phyloP scores from a whole-genome alignment of 2,113 vertebrate genomes.

The Pseudorhombus dupliciocellatus region DNA sequence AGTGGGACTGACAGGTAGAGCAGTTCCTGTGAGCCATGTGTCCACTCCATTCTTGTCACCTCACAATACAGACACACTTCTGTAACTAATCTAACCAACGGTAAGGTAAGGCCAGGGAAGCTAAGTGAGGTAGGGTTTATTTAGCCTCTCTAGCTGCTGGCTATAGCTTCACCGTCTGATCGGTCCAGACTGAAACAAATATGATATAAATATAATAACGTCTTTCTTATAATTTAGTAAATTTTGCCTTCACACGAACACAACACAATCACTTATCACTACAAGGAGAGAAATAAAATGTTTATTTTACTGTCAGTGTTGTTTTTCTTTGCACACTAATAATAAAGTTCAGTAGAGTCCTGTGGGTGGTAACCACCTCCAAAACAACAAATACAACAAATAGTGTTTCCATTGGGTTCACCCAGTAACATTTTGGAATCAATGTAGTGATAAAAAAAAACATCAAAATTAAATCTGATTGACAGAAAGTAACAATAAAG shows the following conservation, averaged over 20 bases:
- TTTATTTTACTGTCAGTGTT: constrained; percentile 74
- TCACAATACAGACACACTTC: background rate
- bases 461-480: constrained; percentile 47
- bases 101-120: background rate
- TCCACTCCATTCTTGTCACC: background rate
- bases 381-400: constrained; percentile 62
- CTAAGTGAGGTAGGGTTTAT: background rate
- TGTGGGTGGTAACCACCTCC: constrained; percentile 54
- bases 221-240: background rate
- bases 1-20: background rate
- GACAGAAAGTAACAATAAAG: constrained; percentile 47
- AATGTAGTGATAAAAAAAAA: constrained; percentile 59
- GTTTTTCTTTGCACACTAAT: constrained; percentile 64
- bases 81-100: background rate
- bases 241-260: background rate
- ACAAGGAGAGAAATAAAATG: constrained; percentile 75
- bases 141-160: background rate
- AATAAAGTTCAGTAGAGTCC: constrained; percentile 72
- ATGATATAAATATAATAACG: no score
- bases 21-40: background rate
- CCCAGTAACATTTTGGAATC: constrained; percentile 67
- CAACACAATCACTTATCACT: constrained; percentile 39
- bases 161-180: background rate
- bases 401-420: constrained; percentile 57
- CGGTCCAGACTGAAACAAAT: no score